phyloP scores from a whole-genome alignment of 1,140 invertebrate genomes.

The Cydia fagiglandana region DNA sequence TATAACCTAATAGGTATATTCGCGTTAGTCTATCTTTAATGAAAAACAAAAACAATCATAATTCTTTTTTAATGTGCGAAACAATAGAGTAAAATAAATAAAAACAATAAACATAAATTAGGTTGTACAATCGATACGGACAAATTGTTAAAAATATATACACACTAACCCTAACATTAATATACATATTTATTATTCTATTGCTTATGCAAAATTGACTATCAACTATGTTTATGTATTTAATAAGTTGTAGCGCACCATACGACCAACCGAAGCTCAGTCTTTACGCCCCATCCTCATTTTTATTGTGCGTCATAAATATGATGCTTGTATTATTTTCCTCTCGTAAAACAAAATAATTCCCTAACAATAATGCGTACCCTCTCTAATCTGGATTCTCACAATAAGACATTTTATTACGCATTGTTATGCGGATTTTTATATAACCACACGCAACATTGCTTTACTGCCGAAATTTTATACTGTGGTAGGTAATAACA shows the following conservation, averaged over 20 bases:
- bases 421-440: slow-evolving; percentile 63
- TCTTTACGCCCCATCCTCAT: slow-evolving; percentile 39
- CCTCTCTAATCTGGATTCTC: slow-evolving; percentile 65
- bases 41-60: too few species aligned
- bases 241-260: neutral
- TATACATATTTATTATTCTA: too few species aligned
- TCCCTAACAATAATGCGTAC: slow-evolving; percentile 65
- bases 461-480: slow-evolving; percentile 29
- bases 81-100: too few species aligned
- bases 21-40: too few species aligned
- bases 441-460: slow-evolving; percentile 52
- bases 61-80: too few species aligned
- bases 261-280: slow-evolving; percentile 44
- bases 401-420: slow-evolving; percentile 62
- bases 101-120: too few species aligned
- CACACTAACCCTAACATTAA: too few species aligned
- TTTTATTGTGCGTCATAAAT: slow-evolving; percentile 70
- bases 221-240: neutral
- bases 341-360: slow-evolving; percentile 74
- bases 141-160: too few species aligned
- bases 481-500: slow-evolving; percentile 19
- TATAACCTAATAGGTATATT: too few species aligned
- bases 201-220: neutral
- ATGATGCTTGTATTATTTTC: slow-evolving; percentile 70
- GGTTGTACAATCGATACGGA: too few species aligned